Evolutionary conservation across 2,113 vertebrate genomes (phyloP).

Genomic region (Petrocephalus zakoni): DNA sequence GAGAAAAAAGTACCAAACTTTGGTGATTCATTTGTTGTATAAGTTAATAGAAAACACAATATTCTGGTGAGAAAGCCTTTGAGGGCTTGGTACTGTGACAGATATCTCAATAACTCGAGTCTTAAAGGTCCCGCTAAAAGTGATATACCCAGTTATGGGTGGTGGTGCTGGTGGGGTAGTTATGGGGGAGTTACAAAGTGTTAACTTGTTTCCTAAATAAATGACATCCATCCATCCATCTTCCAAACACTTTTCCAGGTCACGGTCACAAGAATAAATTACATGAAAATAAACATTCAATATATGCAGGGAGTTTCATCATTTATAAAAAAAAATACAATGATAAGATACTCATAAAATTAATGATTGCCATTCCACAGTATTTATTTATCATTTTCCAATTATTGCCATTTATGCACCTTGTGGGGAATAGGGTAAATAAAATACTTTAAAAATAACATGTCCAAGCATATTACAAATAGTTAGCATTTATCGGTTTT

Average conservation of each 20-base stretch:
- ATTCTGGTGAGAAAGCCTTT: background rate
- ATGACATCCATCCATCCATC: background rate
- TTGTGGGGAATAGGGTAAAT: background rate
- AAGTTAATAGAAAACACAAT: background rate
- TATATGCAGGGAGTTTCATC: background rate
- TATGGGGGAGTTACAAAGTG: background rate
- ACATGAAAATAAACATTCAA: background rate
- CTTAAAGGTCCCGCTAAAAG: background rate
- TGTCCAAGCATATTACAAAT: background rate
- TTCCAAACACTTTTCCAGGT: background rate
- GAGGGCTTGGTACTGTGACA: background rate
- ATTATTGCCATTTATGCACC: background rate
- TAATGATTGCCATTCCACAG: background rate
- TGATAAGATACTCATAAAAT: background rate
- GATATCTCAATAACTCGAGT: background rate
- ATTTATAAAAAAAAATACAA: background rate
- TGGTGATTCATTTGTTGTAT: background rate
- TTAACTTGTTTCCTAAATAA: background rate
- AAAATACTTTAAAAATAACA: background rate
- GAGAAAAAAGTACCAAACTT: too few species aligned
- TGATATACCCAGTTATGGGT: background rate
- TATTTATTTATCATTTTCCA: background rate
- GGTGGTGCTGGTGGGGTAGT: background rate
- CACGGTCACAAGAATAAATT: background rate
- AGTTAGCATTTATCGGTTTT: background rate